A percentile compares a stretch with the other conserved stretches of the same genome.
Evolutionary conservation across 2,888 invertebrate species (phyloP).

Genomic region (Brachyopa scutellaris): DNA sequence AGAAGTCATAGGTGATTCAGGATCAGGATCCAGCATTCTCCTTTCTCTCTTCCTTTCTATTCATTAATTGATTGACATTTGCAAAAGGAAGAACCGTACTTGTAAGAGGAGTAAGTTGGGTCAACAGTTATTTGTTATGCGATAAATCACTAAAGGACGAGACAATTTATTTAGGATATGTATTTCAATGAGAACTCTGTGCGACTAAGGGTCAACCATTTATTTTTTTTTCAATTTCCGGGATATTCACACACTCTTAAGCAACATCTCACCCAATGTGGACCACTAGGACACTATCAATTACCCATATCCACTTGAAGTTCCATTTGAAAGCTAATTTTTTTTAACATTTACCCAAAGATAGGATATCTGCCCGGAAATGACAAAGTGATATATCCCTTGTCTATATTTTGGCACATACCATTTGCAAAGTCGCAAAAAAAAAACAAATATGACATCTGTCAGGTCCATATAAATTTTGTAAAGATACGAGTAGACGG

Average conservation of each 20-base stretch:
- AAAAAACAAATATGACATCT: constrained; percentile 11
- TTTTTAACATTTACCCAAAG: background rate
- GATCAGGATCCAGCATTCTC: background rate
- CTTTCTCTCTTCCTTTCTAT: background rate
- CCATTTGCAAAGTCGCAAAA: constrained; percentile 7
- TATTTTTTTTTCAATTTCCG: background rate
- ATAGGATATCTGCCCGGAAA: background rate
- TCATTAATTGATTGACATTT: background rate
- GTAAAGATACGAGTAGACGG: too few relatives aligned
- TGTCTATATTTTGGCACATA: background rate
- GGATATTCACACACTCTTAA: background rate
- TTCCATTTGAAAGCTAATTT: background rate
- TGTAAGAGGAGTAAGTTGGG: background rate
- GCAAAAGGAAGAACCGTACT: constrained; percentile 15
- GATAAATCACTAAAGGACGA: background rate
- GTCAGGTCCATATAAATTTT: background rate
- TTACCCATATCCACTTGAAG: background rate
- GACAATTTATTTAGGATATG: background rate
- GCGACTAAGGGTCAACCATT: background rate
- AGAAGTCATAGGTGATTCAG: background rate
- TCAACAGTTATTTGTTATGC: background rate
- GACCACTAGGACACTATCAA: constrained; percentile 10
- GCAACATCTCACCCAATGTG: background rate
- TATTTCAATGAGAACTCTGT: background rate
- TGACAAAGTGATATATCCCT: constrained; percentile 9